Base-by-base conservation (phyloP, 2,888 invertebrate genomes). In the Diploptera punctata region DNA sequence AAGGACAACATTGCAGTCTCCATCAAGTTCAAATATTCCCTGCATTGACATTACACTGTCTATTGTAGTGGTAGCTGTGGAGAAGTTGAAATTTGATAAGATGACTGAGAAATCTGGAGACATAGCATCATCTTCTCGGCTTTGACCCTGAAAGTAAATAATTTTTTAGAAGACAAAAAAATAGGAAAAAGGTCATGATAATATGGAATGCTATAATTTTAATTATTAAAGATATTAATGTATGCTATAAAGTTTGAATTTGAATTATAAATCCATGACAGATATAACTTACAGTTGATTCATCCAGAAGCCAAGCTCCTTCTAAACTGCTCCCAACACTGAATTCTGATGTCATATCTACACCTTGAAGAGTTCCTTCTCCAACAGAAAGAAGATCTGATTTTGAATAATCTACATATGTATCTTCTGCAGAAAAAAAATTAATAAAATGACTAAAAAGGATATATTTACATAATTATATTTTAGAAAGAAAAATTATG, bases 1-100 rank as follows among this genome's bases (percentile, higher is more conserved):
- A 5, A 89, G 79, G 70, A 88, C 86, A 1, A 91, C 86, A 78
- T 87, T 87, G 75, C 85, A 87, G 76, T 87, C 86, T n/a, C 83
- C 84, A 75, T 86, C 87, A 21, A 88, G 78, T 77, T 88, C 87
- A 76, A 87, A 87, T 70, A 88, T 86, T 71, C 84, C 84, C 77
- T 86, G 86, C 83, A 87, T 83, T 73, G 83, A 82, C 74, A 81
- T 82, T 43, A 84, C 80, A 75, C 83, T 83, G 73, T 84, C 83
- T 44, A 83, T 76, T 2, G 83, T 82, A 5, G 82, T 81, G 1
- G 82, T 80, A 2, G 80, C 79, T 2, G 82, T 81, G 5, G 81
- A 79, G 71, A 82, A 80, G 73, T 81, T 80, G 71, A 83, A 79
- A 75, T 78, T 80, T 2, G 81, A 79, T 33, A 84, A 76, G 38